Base-by-base conservation (phyloP, 2,797 vertebrate genomes). In the Phalloptychus januarius region DNA sequence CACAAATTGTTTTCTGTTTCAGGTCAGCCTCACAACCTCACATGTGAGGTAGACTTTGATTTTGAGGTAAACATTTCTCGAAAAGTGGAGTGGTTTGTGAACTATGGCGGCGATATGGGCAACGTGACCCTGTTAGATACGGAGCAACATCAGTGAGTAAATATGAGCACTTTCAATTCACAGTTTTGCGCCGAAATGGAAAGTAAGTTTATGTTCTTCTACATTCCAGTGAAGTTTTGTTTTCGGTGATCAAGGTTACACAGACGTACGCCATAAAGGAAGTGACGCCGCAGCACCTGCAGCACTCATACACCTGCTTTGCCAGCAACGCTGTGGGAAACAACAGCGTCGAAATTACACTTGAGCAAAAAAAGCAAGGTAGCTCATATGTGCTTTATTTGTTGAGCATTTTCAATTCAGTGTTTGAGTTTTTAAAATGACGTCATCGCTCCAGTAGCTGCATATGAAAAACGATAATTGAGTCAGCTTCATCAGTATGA, bases 241-340 rank as follows among this genome's bases (percentile, higher is more conserved):
- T 78, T 45, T 1, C 31, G 5, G 44, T 38, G 28, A 3, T 13
- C 3, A 0, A 3, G 23, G 71, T 87, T 56, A 86, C 0, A 23
- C 46, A 40, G 63, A 80, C 0, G 5, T 83, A 44, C n/a, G 81
- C 20, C 74, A 87, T 98, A 74, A 58, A 86, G 50, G 79, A 94
- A 83, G 95, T 98, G 79, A 96, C 92, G 0, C 71, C 77, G 75
- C 86, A 80, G 1, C 92, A 98, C 81, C 84, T 98, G 71, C 87
- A 31, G 74, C 91, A 88, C 79, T 94, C 78, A 0, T 97, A 96
- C 45, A 94, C 92, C 0, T 98, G 97, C 81, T 82, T 95, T 75
- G 96, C 96, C 80, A 87, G 89, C 42, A 98, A 98, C 83, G 90
- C 80, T 1, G 31, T 92, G 1, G 96, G 96, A 25, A 97, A 92